Conservation (phyloP, 2,888 invertebrate genomes). For the Nasonia oneida region DNA sequence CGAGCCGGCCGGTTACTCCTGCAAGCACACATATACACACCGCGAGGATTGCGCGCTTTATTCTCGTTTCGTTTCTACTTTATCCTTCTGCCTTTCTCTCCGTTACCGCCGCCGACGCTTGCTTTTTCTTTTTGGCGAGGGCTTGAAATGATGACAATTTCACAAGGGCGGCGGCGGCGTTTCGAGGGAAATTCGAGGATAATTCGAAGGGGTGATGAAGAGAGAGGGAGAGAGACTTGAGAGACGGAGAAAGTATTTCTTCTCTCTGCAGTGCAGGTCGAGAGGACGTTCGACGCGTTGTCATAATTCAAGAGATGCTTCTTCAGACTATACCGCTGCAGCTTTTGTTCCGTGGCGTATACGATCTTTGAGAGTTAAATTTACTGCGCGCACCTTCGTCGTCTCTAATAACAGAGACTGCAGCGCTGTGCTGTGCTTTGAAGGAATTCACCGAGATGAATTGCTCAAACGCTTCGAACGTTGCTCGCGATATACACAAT, state of each 20-base stretch:
- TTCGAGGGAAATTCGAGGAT: constrained; percentile 25
- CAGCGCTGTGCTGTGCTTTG: not conserved
- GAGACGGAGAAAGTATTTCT: constrained; percentile 11
- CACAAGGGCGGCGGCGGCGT: not conserved
- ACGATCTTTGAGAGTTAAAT: not conserved
- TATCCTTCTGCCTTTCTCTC: constrained; percentile 44
- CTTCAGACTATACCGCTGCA: not conserved
- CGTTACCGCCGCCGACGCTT: constrained; percentile 12
- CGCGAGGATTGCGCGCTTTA: constrained; percentile 26
- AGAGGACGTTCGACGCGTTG: constrained; percentile 20
- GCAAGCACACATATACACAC: not conserved
- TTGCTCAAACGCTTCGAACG: not conserved
- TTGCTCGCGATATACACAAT: no score
- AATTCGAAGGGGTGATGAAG: constrained; percentile 45
- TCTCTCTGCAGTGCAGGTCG: not conserved
- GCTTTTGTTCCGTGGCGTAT: not conserved
- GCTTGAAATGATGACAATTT: constrained; percentile 53
- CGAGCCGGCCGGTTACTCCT: constrained; percentile 19
- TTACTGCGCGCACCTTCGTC: not conserved
- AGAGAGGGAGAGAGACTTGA: not conserved
- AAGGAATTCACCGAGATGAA: not conserved
- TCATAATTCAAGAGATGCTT: not conserved
- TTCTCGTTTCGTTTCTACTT: constrained; percentile 47
- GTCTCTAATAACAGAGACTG: not conserved
- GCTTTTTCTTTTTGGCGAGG: constrained; percentile 33